Evolutionary conservation across 1,140 invertebrate species (phyloP).

Genomic region (Drosophila funebris): DNA sequence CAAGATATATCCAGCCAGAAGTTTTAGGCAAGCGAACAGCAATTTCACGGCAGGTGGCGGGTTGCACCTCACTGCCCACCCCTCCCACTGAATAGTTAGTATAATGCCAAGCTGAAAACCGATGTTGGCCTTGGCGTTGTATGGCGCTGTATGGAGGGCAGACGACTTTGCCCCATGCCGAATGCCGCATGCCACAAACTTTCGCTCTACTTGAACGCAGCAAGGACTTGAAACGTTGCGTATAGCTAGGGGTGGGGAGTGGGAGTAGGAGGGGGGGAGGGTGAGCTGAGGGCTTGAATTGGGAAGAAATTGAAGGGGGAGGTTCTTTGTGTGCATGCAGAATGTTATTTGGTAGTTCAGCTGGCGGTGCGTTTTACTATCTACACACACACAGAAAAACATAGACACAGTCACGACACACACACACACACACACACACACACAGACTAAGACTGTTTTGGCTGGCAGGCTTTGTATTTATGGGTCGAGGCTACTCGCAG

Average conservation of each 20-base stretch:
- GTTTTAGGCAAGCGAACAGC: neutral
- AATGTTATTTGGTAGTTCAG: conserved; percentile 47
- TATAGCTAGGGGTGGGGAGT: neutral
- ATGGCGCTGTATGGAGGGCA: conserved; percentile 7
- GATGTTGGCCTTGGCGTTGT: conserved; percentile 43
- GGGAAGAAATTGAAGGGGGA: neutral
- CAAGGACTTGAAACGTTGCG: conserved; percentile 35
- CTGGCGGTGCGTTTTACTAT: conserved; percentile 37
- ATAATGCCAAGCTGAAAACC: conserved; percentile 35
- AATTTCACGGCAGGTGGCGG: neutral
- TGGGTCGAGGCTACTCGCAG: conserved; percentile 71
- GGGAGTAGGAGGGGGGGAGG: too few species aligned
- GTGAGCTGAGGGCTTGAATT: too few species aligned
- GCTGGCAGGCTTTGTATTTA: conserved; percentile 56
- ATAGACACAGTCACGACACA: neutral
- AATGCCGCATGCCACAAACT: neutral
- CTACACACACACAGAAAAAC: conserved; percentile 19
- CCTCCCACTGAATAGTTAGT: neutral
- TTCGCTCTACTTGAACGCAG: conserved; percentile 1
- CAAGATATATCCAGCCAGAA: neutral
- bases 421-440: neutral
- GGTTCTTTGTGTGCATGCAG: conserved; percentile 17
- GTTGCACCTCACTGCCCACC: neutral
- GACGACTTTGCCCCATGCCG: neutral
- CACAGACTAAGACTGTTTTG: conserved; percentile 18